Evolutionary conservation across 2,888 invertebrate genomes (phyloP).

Genomic region (Scaptomyza reducta): DNA sequence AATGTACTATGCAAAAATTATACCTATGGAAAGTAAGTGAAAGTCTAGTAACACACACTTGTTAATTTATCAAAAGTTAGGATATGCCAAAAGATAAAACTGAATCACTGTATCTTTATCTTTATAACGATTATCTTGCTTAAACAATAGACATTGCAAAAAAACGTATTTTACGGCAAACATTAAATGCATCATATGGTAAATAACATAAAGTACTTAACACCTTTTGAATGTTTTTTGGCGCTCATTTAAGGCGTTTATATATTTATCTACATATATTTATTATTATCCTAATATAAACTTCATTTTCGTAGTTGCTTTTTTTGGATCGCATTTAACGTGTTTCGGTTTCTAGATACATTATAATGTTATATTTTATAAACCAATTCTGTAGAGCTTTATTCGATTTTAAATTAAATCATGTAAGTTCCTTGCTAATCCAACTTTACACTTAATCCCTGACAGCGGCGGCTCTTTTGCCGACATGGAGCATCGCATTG

Average conservation of each 20-base stretch:
- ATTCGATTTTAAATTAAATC: neutral
- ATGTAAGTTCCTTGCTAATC: constrained; percentile 7
- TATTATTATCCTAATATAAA: constrained; percentile 10
- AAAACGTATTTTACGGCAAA: constrained; percentile 83
- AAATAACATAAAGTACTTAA: constrained; percentile 69
- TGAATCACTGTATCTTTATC: constrained; percentile 55
- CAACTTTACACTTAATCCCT: neutral
- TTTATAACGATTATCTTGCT: constrained; percentile 57
- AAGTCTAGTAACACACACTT: constrained; percentile 3
- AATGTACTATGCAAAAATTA: constrained; percentile 76
- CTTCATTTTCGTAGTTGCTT: constrained; percentile 40
- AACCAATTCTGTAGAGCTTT: constrained; percentile 30
- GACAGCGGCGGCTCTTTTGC: constrained; percentile 85
- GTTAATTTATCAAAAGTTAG: constrained; percentile 25
- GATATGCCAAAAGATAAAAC: constrained; percentile 21
- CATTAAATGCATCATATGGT: constrained; percentile 83
- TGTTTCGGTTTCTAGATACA: constrained; percentile 48
- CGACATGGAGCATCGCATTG: constrained; percentile 91
- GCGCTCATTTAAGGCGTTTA: constrained; percentile 19
- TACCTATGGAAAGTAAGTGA: constrained; percentile 78
- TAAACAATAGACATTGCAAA: constrained; percentile 80
- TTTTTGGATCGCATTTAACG: constrained; percentile 65
- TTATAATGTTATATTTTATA: constrained; percentile 36
- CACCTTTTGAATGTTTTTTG: constrained; percentile 42
- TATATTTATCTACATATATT: constrained; percentile 20